Evolutionary conservation across 2,797 vertebrate genomes (phyloP).

Genomic region (Chelonia mydas): DNA sequence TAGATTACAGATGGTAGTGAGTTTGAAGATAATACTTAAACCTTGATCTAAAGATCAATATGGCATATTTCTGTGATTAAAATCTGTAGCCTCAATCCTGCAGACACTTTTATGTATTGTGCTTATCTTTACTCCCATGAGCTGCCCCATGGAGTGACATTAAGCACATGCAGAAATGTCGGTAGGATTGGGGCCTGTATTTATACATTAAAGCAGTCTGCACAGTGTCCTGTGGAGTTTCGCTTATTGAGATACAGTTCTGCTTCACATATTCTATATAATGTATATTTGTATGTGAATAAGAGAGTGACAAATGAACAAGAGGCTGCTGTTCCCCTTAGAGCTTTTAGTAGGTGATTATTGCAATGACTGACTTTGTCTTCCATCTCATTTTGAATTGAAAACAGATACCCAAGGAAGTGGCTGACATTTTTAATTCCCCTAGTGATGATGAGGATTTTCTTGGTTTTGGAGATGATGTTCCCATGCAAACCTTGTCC

Average conservation of each 20-base stretch:
- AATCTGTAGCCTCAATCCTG: not conserved
- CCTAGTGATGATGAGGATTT: slow-evolving; percentile 80
- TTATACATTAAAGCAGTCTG: not conserved
- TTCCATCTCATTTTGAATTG: slow-evolving; percentile 57
- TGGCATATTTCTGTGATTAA: not conserved
- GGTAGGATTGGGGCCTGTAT: not conserved
- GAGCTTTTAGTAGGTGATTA: not conserved
- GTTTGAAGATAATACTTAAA: not conserved
- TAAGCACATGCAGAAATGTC: not conserved
- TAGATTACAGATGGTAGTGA: not conserved
- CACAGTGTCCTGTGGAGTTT: not conserved
- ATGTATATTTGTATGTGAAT: not conserved
- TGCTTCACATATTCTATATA: not conserved
- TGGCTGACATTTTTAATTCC: slow-evolving; percentile 76
- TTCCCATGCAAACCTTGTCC: slow-evolving; percentile 73
- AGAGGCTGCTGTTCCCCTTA: not conserved
- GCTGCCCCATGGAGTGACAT: not conserved
- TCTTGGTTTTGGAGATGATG: slow-evolving; percentile 74
- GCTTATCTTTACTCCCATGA: accelerated
- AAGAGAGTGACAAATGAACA: not conserved
- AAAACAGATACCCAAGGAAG: slow-evolving; percentile 76
- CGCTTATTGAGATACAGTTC: not conserved
- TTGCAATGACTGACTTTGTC: not conserved
- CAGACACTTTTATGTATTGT: not conserved
- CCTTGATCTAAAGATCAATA: not conserved